Evolutionary conservation across 2,888 invertebrate species (phyloP).

Genomic region (Campoplex nolae): DNA sequence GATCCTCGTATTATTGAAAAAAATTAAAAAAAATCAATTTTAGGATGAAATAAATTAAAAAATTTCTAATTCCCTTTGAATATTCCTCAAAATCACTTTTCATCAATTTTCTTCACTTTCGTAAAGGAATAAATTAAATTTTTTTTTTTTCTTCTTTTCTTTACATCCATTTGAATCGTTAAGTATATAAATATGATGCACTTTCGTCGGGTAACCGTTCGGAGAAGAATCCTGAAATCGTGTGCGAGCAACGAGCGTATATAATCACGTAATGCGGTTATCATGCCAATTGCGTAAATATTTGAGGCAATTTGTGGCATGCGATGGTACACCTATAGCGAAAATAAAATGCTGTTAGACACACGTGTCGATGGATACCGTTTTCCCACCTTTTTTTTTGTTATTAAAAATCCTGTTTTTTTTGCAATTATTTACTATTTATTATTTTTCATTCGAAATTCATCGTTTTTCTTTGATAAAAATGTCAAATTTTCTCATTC

Average conservation of each 20-base stretch:
- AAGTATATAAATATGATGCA: conserved; percentile 14
- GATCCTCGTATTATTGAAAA: no score
- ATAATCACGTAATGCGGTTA: conserved; percentile 84
- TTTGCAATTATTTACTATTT: no score
- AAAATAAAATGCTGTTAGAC: conserved; percentile 1
- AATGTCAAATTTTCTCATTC: neutral
- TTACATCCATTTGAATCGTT: conserved; percentile 2
- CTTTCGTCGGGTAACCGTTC: conserved; percentile 26
- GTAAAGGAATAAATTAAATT: neutral
- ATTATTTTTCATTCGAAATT: neutral
- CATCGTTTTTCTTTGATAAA: neutral
- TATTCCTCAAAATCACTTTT: neutral
- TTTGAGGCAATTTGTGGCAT: conserved; percentile 83
- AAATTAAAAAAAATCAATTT: no score
- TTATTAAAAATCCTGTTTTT: neutral
- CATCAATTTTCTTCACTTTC: neutral
- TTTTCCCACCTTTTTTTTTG: neutral
- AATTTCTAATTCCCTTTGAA: neutral
- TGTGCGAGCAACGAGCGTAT: conserved; percentile 81
- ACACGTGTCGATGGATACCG: neutral
- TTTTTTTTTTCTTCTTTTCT: neutral
- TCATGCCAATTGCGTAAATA: conserved; percentile 84
- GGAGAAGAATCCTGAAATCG: conserved; percentile 69
- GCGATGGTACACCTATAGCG: conserved; percentile 72
- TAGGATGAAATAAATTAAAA: neutral